A percentile compares a stretch with the other conserved stretches of the same genome.
Evolutionary conservation across 2,113 vertebrate genomes (phyloP).

Genomic region (Cryptomyrus ogoouensis): DNA sequence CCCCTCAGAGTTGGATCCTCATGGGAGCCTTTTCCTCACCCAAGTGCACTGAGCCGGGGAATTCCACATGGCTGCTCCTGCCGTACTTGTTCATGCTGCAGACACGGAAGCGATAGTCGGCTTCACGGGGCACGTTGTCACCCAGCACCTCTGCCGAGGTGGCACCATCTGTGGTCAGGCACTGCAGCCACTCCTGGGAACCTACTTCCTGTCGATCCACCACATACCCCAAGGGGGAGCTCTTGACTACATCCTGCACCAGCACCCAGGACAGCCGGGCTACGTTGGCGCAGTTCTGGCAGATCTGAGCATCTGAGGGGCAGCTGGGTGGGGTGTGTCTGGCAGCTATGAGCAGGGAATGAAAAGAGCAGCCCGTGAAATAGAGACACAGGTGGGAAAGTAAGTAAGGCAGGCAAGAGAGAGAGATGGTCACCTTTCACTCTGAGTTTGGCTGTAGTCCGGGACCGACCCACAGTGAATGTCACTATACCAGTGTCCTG

Average conservation of each 20-base stretch:
- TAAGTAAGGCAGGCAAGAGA: background rate
- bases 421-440: conserved; percentile 71
- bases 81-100: conserved; percentile 78
- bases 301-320: conserved; percentile 67
- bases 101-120: conserved; percentile 76
- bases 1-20: background rate
- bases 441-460: conserved; percentile 78
- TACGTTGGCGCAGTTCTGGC: conserved; percentile 61
- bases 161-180: conserved; percentile 68
- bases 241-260: conserved; percentile 52
- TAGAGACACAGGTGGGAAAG: background rate
- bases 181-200: conserved; percentile 77
- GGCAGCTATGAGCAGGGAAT: conserved; percentile 55
- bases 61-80: conserved; percentile 74
- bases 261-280: conserved; percentile 74
- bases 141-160: conserved; percentile 66
- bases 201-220: conserved; percentile 76
- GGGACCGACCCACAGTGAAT: conserved; percentile 72
- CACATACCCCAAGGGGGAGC: conserved; percentile 68
- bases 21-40: conserved; percentile 54
- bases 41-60: conserved; percentile 73
- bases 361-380: background rate
- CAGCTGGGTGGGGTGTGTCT: conserved; percentile 71
- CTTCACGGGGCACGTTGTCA: conserved; percentile 69
- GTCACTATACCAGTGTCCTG: conserved; percentile 81